Conservation (phyloP, 1,140 invertebrate species). For the Sarcophaga peregrina region DNA sequence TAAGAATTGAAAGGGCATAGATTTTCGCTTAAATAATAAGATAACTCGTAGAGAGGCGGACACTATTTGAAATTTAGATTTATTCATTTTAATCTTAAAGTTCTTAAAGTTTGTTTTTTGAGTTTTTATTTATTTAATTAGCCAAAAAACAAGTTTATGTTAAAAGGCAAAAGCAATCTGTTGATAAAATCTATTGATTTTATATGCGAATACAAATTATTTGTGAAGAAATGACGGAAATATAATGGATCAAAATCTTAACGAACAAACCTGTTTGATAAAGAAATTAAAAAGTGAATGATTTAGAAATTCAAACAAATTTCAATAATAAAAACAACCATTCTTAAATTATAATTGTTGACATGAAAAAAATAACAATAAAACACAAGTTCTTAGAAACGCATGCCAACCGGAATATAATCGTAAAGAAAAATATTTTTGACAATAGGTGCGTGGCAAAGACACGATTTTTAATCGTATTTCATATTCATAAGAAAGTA, state of each 20-base stretch:
- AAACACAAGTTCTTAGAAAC: background rate
- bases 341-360: background rate
- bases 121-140: slow-evolving; percentile 23
- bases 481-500: too few relatives aligned
- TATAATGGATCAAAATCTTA: background rate
- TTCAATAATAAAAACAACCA: too few relatives aligned
- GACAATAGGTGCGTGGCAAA: background rate
- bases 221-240: slow-evolving; percentile 9
- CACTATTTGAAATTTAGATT: slow-evolving; percentile 27
- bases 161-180: background rate
- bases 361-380: background rate
- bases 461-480: background rate
- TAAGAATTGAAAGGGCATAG: background rate
- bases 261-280: background rate
- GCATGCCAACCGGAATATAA: slow-evolving; percentile 12
- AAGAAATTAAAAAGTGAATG: background rate
- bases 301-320: background rate
- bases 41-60: slow-evolving; percentile 18
- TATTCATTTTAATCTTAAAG: slow-evolving; percentile 12
- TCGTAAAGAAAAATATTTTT: too few relatives aligned
- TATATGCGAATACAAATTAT: background rate
- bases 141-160: slow-evolving; percentile 22
- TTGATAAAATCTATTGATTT: too few relatives aligned
- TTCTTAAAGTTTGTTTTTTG: slow-evolving; percentile 23
- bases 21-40: background rate